Evolutionary conservation across 2,797 vertebrate genomes (phyloP).

Genomic region (Triplophysa bombifrons): DNA sequence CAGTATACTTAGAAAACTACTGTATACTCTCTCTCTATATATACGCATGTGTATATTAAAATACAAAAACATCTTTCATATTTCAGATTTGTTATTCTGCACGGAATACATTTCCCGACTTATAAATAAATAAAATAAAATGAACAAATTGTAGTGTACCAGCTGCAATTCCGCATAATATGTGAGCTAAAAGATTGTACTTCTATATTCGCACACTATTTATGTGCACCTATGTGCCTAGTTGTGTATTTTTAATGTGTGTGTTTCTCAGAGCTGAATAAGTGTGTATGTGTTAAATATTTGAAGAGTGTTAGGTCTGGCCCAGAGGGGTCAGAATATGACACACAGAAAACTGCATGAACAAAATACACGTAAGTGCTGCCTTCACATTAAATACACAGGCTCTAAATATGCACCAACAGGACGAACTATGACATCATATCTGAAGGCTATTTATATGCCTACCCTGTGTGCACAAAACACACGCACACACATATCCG

Average conservation of each 20-base stretch:
- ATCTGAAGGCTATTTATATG: constrained; percentile 55
- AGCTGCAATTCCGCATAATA: neutral
- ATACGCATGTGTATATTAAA: no score
- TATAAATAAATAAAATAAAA: neutral
- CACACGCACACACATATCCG: constrained; percentile 14
- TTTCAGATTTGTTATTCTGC: neutral
- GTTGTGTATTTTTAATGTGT: neutral
- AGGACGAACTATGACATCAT: constrained; percentile 63
- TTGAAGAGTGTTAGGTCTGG: constrained; percentile 67
- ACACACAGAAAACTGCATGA: constrained; percentile 52
- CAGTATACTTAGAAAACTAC: no score
- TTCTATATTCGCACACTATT: neutral
- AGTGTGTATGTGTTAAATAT: constrained; percentile 61
- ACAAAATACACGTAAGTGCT: constrained; percentile 69
- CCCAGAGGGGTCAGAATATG: constrained; percentile 50
- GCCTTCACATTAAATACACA: constrained; percentile 73
- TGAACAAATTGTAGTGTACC: neutral
- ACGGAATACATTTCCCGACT: neutral
- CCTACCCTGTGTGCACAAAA: constrained; percentile 17
- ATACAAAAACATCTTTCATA: neutral
- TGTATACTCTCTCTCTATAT: no score
- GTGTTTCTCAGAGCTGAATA: constrained; percentile 6
- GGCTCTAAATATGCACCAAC: constrained; percentile 62
- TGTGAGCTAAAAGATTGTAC: neutral
- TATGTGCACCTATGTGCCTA: neutral